A percentile compares a stretch with the other conserved stretches of the same genome.
Conservation (phyloP, 2,113 vertebrate genomes). For the Globicephala melas region DNA sequence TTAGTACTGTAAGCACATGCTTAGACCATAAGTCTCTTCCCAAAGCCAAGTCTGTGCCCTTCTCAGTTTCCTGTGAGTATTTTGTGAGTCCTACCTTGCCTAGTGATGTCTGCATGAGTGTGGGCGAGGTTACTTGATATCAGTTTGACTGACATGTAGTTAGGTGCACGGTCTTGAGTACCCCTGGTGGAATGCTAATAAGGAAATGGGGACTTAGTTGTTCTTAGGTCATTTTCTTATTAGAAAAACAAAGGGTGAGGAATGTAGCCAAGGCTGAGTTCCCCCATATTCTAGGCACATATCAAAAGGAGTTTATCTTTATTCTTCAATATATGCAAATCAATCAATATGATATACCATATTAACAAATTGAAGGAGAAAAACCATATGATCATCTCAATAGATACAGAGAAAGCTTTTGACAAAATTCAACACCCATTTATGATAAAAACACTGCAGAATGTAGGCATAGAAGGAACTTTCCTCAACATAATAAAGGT, state of each 20-base stretch:
- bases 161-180: neutral
- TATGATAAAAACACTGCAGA: too few species aligned
- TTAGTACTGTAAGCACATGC: neutral
- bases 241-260: slow-evolving; percentile 18
- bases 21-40: neutral
- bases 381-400: too few species aligned
- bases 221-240: slow-evolving; percentile 42
- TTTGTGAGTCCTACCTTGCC: neutral
- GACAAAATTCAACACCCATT: too few species aligned
- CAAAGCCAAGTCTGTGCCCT: neutral
- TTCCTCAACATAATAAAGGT: too few species aligned
- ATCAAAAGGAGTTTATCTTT: slow-evolving; percentile 46
- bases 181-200: slow-evolving; percentile 5
- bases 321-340: neutral
- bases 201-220: neutral
- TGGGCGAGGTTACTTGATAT: neutral
- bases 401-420: too few species aligned
- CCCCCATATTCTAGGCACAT: neutral
- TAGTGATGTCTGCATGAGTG: neutral
- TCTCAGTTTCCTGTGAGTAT: neutral
- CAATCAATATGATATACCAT: too few species aligned
- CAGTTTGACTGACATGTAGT: neutral
- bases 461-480: too few species aligned
- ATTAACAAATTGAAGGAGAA: too few species aligned
- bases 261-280: neutral